Evolutionary conservation across 1,140 invertebrate genomes (phyloP), one percentile per base, ranked within the genome.

Genomic region (Nebria ingens): DNA sequence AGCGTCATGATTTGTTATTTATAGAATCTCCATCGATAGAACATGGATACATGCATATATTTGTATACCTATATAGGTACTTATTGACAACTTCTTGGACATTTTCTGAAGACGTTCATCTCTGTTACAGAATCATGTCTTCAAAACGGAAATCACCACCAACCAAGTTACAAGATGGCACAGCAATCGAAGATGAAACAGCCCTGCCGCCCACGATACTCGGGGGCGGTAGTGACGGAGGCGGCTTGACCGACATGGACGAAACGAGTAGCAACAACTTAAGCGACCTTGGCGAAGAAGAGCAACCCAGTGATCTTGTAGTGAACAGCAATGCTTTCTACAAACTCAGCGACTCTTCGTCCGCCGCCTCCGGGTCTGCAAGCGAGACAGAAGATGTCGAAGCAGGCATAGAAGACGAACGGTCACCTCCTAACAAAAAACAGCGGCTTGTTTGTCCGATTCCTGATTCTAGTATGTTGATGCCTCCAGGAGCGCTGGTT

Each of bases 61-160:
- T 56, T 59, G 55, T 59, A 51, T 57, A 58, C 55, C 56, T 58
- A 54, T 59, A 56, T 59, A 59, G 56, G 56, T 59, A 59, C 56
- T 56, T 54, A n/a, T n/a, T n/a, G n/a, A n/a, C 21, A 19, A 52
- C 55, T 53, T 40, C 58, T 22, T 40, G 52, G 50, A 56, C 38
- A 45, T 57, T 52, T 57, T 57, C 56, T 52, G 51, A 23, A 53
- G 34, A 20, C 15, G 29, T 17, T 42, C 17, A 45, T 54, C 29
- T 68, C 69, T 71, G 62, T 80, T 80, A 51, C 82, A 90, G 87
- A 85, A 89, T 82, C 78, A 92, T 92, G 89, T 91, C 89, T 82
- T 92, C 89, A 75, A 92, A 92, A 83, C 83, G 89, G 76, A 92
- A 92, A 74, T 91, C 88, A 70, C 88, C 88, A 71, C 89, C 89